These are phyloP conservation scores for Decapterus maruadsi DNA, from an alignment of 2,797 vertebrate species.

Conservation along the genomic window DNA sequence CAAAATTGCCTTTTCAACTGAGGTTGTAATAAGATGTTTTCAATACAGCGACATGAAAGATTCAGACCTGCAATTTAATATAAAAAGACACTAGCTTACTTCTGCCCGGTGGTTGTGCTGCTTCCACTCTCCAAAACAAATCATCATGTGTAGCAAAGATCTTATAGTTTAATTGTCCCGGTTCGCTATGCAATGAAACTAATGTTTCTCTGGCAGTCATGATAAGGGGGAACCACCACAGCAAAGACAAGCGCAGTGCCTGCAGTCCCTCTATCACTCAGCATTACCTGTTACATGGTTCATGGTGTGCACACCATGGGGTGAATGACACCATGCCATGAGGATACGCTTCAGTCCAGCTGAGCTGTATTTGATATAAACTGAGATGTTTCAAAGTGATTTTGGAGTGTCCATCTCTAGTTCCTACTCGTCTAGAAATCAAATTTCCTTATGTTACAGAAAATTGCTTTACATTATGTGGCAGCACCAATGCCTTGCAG, in stretches of 20 bases:
- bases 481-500: conserved; percentile 64
- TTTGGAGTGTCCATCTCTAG: conserved; percentile 53
- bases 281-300: conserved; percentile 45
- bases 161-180: conserved; percentile 19
- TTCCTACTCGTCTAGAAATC: conserved; percentile 61
- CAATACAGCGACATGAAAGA: conserved; percentile 43
- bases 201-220: conserved; percentile 7
- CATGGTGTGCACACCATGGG: conserved; percentile 24
- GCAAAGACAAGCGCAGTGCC: conserved; percentile 26
- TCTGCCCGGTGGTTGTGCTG: not conserved
- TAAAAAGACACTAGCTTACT: conserved; percentile 21
- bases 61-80: conserved; percentile 44
- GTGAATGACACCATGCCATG: conserved; percentile 38
- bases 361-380: conserved; percentile 60
- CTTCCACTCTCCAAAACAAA: conserved; percentile 21
- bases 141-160: conserved; percentile 6
- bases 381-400: conserved; percentile 66
- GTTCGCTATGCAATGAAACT: not conserved
- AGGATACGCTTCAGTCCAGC: conserved; percentile 53
- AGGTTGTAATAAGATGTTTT: conserved; percentile 56
- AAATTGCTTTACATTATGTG: conserved; percentile 83
- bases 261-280: conserved; percentile 47
- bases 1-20: conserved; percentile 50
- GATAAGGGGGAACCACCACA: conserved; percentile 12
- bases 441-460: conserved; percentile 75